These are phyloP conservation scores for Cheirogaleus medius DNA, from an alignment of 2,113 vertebrate species.

Conservation along the genomic window DNA sequence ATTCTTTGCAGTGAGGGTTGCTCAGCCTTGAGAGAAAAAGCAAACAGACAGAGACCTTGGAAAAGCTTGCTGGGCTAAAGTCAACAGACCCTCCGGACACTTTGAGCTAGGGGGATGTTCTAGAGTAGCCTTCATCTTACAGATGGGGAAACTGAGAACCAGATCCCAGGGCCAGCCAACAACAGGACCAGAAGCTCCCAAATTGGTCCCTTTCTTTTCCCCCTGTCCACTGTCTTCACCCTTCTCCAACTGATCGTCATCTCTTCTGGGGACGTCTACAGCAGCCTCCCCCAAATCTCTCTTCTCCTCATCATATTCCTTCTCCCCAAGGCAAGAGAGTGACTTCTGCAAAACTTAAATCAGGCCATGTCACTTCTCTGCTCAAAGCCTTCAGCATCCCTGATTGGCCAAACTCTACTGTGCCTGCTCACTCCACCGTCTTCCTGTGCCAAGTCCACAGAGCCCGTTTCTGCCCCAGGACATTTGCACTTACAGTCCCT, in stretches of 20 bases:
- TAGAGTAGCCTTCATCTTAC: background rate
- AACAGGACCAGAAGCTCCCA: background rate
- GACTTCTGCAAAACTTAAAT: background rate
- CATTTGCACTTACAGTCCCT: background rate
- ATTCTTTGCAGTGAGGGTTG: conserved; percentile 21
- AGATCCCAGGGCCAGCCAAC: background rate
- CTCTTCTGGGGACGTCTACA: background rate
- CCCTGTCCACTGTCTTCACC: background rate
- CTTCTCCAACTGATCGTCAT: accelerated
- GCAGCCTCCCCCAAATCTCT: background rate
- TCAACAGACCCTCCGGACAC: background rate
- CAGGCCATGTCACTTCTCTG: background rate
- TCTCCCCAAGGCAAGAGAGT: background rate
- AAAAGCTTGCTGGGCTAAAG: background rate
- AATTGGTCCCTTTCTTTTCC: accelerated
- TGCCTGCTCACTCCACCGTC: background rate
- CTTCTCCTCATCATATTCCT: background rate
- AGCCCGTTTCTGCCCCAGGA: background rate
- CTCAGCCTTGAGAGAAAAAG: conserved; percentile 19
- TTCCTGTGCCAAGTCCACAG: background rate
- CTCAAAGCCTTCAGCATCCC: background rate
- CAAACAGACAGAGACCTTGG: background rate
- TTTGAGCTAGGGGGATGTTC: too few relatives aligned
- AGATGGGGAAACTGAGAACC: background rate
- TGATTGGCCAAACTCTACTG: accelerated